Conservation (phyloP, 2,113 vertebrate species). For the Xenopus borealis region DNA sequence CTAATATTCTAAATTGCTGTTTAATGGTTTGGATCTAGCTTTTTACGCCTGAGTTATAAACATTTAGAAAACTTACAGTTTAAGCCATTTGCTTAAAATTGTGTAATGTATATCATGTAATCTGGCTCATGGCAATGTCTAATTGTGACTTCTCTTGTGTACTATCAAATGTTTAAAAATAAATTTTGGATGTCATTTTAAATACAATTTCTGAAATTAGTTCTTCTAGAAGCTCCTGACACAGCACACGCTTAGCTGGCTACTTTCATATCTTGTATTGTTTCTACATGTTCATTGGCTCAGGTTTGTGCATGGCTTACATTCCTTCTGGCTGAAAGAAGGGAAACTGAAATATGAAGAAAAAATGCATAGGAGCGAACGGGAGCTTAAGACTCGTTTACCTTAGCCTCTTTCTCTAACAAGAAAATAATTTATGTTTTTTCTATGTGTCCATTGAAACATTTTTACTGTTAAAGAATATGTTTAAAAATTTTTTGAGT, state of each 20-base stretch:
- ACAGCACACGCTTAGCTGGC: conserved; percentile 5
- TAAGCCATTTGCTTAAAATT: neutral
- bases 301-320: conserved; percentile 57
- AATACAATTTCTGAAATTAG: no score
- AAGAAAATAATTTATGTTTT: no score
- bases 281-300: conserved; percentile 51
- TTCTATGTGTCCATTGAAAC: no score
- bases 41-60: no score
- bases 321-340: conserved; percentile 52
- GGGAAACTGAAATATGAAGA: conserved; percentile 38
- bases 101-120: conserved; percentile 10
- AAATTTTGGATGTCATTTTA: no score
- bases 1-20: neutral
- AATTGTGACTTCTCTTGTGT: conserved; percentile 3
- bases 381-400: conserved; percentile 6
- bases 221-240: conserved; percentile 10
- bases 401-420: no score
- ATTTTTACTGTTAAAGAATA: no score
- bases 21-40: neutral
- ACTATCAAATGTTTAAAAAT: neutral
- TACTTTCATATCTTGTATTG: conserved; percentile 26
- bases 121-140: neutral
- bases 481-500: no score
- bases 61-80: neutral
- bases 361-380: conserved; percentile 33